Evolutionary conservation across 2,113 vertebrate genomes (phyloP), one percentile per base, ranked within the genome.

Genomic region (Dasyurus viverrinus): DNA sequence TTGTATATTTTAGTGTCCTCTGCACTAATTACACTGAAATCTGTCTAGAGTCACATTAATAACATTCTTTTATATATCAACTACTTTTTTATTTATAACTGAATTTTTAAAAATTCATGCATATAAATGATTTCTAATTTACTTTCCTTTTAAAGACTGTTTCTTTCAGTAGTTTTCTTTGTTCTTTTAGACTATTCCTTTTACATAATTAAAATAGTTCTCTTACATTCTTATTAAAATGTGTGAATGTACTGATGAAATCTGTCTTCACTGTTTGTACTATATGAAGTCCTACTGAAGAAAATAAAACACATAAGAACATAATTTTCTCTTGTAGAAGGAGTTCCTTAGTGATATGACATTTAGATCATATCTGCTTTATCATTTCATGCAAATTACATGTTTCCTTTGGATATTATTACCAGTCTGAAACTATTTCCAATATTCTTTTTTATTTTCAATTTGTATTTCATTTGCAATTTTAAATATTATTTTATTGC

Each of bases 401-500:
- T 27, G 10, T 60, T 60, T 68, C 3, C 55, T 12, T 36, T 68
- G 3, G 30, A 36, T 3, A 36, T 36, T 68, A 36, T 19, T 36
- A 68, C 11, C 57, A 68, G 30, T 30, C 36, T 68, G 11, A 36
- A 68, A 5, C 30, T 36, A 36, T 68, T 60, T 60, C 55, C 55
- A 68, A 94, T 22, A n/a, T 26, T 93, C 6, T 52, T 23, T 53
- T 12, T 22, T 54, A 55, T 50, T 91, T 91, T 46, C 8, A 30
- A 30, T 60, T 60, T 36, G 30, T 92, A 8, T 68, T 93, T 93
- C 47, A 94, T 90, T 94, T 94, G 53, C 54, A 90, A 24, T 92
- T 93, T 96, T 96, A 89, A 95, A 94, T 16, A n/a, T 52, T 54
- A 46, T 90, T 97, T 96, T 94, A 95, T 91, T 92, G 84, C 22